Evolutionary conservation across 2,113 vertebrate species (phyloP).

Genomic region (Lethenteron reissneri): DNA sequence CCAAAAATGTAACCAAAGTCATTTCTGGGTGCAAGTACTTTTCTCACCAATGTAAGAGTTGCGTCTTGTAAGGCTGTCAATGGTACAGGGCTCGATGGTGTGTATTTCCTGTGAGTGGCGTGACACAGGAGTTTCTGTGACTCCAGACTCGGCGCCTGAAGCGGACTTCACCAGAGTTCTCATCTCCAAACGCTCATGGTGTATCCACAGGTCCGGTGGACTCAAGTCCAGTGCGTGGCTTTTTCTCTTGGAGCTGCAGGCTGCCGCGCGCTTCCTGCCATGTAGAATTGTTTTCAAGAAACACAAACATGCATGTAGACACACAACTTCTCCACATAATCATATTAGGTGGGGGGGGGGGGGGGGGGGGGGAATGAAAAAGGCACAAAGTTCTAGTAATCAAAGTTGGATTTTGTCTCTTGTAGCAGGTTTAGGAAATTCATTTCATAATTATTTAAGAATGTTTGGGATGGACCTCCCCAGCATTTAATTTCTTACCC

Average conservation of each 20-base stretch:
- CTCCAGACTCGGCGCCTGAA: constrained; percentile 33
- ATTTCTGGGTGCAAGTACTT: not conserved
- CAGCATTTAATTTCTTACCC: no score
- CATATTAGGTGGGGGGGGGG: no score
- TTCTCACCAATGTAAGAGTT: constrained; percentile 2
- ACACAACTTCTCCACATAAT: no score
- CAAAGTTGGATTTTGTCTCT: no score
- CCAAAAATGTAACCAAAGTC: no score
- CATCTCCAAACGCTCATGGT: constrained; percentile 93
- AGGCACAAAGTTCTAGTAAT: no score
- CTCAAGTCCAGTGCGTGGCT: constrained; percentile 75
- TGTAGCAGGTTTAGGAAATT: no score
- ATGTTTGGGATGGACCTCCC: no score
- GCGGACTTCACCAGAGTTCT: constrained; percentile 72
- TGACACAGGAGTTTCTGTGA: constrained; percentile 32
- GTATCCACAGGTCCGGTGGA: constrained; percentile 83
- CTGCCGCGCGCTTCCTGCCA: constrained; percentile 51
- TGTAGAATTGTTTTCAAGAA: not conserved
- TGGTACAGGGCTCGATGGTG: not conserved
- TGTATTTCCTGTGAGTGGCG: constrained; percentile 56
- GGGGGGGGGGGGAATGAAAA: no score
- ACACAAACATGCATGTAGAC: no score
- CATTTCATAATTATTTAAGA: no score
- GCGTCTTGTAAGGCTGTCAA: not conserved
- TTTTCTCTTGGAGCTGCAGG: constrained; percentile 52